Evolutionary conservation across 1,140 invertebrate species (phyloP).

Genomic region (Harpegnathos saltator): DNA sequence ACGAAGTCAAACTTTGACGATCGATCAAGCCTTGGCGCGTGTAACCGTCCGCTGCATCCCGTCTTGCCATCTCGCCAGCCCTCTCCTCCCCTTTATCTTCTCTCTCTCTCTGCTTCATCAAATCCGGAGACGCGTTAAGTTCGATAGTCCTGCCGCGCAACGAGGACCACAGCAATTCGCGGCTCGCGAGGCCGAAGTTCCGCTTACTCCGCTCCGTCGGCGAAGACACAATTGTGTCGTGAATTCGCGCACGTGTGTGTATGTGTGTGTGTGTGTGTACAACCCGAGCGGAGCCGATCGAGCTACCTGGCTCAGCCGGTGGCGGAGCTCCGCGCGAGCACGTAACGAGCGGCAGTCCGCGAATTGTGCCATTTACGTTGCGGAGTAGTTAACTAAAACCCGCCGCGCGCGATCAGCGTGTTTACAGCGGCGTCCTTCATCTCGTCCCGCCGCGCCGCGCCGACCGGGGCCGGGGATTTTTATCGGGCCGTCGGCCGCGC

Average conservation of each 20-base stretch:
- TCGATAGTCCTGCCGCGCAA: neutral
- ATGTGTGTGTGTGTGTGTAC: too few species aligned
- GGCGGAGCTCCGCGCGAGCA: too few species aligned
- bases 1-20: conserved; percentile 31
- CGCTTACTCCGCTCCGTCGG: too few species aligned
- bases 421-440: neutral
- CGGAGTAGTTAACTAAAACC: neutral
- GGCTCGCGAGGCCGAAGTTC: neutral
- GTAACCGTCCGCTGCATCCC: too few species aligned
- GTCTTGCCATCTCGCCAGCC: too few species aligned
- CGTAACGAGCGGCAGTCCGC: neutral
- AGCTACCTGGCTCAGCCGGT: too few species aligned
- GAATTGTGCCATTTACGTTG: conserved; percentile 24
- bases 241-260: conserved; percentile 5
- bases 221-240: too few species aligned
- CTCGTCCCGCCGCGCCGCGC: too few species aligned
- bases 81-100: too few species aligned
- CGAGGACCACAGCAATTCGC: conserved; percentile 48
- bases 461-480: conserved; percentile 8
- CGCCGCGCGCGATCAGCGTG: neutral
- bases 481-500: conserved; percentile 3
- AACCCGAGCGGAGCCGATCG: too few species aligned
- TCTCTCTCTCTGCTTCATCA: too few species aligned
- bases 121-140: too few species aligned
- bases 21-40: conserved; percentile 23